Percentiles rank a stretch among this genome's conserved stretches.
Conservation (phyloP, 2,888 invertebrate species). For the Leptinotarsa rubiginosa region DNA sequence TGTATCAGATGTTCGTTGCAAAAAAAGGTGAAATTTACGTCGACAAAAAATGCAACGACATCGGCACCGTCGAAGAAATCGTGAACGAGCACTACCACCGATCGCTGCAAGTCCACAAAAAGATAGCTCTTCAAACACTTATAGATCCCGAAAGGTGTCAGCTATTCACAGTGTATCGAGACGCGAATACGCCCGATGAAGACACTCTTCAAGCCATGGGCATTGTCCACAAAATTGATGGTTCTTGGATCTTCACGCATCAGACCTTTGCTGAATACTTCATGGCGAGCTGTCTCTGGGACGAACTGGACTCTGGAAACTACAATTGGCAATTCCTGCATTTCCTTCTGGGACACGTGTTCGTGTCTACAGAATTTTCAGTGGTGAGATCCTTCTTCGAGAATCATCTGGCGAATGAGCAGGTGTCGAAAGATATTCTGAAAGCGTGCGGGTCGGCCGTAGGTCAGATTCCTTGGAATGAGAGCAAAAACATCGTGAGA, state of each 20-base stretch:
- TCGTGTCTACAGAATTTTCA: not conserved
- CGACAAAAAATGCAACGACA: conserved; percentile 9
- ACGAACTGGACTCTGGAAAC: not conserved
- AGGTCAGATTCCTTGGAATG: not conserved
- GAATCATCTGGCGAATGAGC: conserved; percentile 3
- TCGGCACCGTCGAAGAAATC: not conserved
- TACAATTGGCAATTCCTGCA: not conserved
- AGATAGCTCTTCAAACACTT: not conserved
- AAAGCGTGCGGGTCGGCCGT: not conserved
- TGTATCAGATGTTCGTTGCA: conserved; percentile 27
- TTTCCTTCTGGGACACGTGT: conserved; percentile 12
- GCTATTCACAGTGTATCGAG: not conserved
- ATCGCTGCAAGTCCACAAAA: not conserved
- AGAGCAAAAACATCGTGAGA: conserved; percentile 9
- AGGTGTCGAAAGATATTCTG: not conserved
- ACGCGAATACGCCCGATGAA: not conserved
- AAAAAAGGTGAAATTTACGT: conserved; percentile 24
- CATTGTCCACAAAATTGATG: not conserved
- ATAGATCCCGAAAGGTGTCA: not conserved
- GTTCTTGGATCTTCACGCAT: not conserved
- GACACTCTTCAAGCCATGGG: not conserved
- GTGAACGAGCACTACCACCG: not conserved
- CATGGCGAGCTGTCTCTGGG: conserved; percentile 1
- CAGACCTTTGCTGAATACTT: conserved; percentile 13
- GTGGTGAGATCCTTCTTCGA: conserved; percentile 12